A percentile compares a stretch with the other conserved stretches of the same genome.
These are phyloP conservation scores for Pseudoatta argentina DNA, from an alignment of 1,140 invertebrate species.

Conservation along the genomic window DNA sequence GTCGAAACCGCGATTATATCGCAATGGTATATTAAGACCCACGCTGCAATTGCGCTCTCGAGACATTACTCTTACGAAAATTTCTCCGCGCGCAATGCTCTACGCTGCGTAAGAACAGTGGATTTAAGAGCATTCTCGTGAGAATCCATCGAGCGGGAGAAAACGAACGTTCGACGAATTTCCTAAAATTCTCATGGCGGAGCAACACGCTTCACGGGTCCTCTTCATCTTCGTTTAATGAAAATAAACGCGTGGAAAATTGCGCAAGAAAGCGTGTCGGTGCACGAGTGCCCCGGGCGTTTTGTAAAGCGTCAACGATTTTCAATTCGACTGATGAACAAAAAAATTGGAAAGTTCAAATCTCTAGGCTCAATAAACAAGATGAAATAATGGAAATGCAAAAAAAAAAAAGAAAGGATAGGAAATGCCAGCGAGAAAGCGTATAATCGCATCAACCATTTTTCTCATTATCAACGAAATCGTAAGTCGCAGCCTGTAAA, in stretches of 20 bases:
- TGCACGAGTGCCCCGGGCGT: constrained; percentile 25
- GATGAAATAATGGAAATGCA: constrained; percentile 15
- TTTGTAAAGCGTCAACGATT: constrained; percentile 36
- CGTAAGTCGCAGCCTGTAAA: background rate
- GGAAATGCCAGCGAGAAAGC: constrained; percentile 22
- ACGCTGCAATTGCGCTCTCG: constrained; percentile 5
- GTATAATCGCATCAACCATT: constrained; percentile 7
- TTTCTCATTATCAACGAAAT: constrained; percentile 1
- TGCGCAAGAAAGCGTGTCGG: constrained; percentile 74
- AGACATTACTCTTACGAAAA: constrained; percentile 19
- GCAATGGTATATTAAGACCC: background rate
- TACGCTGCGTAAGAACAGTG: background rate
- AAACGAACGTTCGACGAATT: constrained; percentile 19
- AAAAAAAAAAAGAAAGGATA: constrained; percentile 12
- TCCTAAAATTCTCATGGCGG: constrained; percentile 25
- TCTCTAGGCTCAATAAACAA: background rate
- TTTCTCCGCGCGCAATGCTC: background rate
- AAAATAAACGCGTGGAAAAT: constrained; percentile 59
- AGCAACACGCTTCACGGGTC: constrained; percentile 15
- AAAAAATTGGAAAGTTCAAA: constrained; percentile 70
- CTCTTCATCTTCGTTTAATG: constrained; percentile 12
- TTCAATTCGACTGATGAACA: constrained; percentile 24
- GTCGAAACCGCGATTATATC: constrained; percentile 22
- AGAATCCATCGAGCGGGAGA: constrained; percentile 12
- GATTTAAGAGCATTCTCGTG: constrained; percentile 7